These are phyloP conservation scores for Chaetophractus vellerosus DNA, from an alignment of 2,797 vertebrate genomes.

Conservation along the genomic window DNA sequence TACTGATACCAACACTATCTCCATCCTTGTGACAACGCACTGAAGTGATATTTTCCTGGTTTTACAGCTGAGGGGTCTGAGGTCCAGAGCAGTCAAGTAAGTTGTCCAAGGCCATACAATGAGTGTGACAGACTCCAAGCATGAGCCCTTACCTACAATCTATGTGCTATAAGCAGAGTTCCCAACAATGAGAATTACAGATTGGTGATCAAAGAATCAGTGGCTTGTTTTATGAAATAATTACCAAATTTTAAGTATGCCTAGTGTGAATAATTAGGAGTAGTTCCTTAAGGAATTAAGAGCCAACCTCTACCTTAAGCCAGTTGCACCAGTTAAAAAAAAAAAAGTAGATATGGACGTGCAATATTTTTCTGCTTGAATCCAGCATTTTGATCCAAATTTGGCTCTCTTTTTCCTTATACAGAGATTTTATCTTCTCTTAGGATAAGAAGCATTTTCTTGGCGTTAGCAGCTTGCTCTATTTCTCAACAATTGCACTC, in stretches of 20 bases:
- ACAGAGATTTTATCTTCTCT: neutral
- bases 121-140: neutral
- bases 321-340: neutral
- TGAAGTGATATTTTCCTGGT: neutral
- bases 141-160: neutral
- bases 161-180: neutral
- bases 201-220: neutral
- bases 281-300: neutral
- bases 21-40: neutral
- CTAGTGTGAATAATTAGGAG: neutral
- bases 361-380: neutral
- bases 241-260: neutral
- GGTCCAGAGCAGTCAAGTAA: neutral
- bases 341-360: neutral
- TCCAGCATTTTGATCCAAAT: neutral
- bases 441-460: conserved; percentile 61
- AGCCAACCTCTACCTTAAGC: neutral
- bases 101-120: neutral
- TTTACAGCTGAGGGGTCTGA: neutral
- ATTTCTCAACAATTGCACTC: conserved; percentile 23
- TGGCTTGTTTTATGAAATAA: neutral
- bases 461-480: neutral
- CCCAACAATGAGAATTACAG: neutral
- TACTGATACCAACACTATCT: too few species aligned
- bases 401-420: neutral